Base-by-base conservation (phyloP, 2,797 vertebrate species). In the Parambassis ranga region DNA sequence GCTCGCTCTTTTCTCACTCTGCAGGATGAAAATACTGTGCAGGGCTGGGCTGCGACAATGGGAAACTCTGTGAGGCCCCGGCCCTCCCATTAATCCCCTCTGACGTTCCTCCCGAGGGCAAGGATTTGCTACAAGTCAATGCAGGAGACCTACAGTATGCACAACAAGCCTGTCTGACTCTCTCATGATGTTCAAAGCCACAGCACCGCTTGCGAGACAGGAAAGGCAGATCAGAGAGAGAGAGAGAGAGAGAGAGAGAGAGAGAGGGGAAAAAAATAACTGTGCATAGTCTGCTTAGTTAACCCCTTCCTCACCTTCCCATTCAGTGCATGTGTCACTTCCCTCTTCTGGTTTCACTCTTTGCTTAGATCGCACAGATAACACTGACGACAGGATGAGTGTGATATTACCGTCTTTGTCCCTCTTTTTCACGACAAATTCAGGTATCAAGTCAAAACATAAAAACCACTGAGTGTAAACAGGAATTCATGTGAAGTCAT, bases 71-170 rank as follows among this genome's bases (percentile, higher is more conserved):
- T 75, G 81, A 84, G 87, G 89, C 86, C 90, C 89, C 64, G 50
- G 59, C 78, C 78, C 82, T 79, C 83, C 79, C 82, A 90, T 87
- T 89, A 92, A 91, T 92, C 91, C 91, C 90, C 87, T 82, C 84
- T 77, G 87, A 92, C 86, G 90, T 89, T 91, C 87, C 85, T 92
- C 92, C 91, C 38, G 75, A 86, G 85, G 86, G 83, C 86, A 77
- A 77, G 86, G 86, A 87, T 91, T 91, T 91, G 88, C 89, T 92
- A 87, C 89, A 89, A 90, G 89, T 90, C 90, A 89, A 89, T 84
- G 89, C 89, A 88, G 86, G 84, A 85, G 85, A 86, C 74, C 81
- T 75, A 87, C 84, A 88, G 81, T 88, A 88, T 90, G 86, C 87
- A 90, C 89, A 91, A 89, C 90, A 90, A 91, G 81, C 81, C 81